These are phyloP conservation scores for Piezodorus guildinii DNA, from an alignment of 1,140 invertebrate genomes.

Conservation along the genomic window DNA sequence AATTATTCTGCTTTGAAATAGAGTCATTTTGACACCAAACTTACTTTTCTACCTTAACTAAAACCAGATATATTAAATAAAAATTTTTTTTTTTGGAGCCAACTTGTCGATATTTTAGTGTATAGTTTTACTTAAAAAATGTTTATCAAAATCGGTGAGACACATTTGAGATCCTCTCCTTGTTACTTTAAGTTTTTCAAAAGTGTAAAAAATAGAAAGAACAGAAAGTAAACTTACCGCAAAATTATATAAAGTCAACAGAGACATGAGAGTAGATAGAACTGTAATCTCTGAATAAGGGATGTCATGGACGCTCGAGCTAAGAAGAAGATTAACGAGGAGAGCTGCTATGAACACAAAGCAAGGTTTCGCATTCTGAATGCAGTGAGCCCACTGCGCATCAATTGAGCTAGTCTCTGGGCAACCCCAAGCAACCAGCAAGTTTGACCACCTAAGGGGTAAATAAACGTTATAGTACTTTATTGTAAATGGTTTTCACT, in stretches of 20 bases:
- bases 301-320: constrained; percentile 65
- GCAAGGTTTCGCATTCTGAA: constrained; percentile 69
- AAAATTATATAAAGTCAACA: constrained; percentile 61
- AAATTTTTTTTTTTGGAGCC: too few relatives aligned
- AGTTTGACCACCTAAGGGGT: constrained; percentile 49
- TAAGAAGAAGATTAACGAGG: constrained; percentile 58
- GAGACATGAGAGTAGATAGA: constrained; percentile 54
- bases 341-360: constrained; percentile 63
- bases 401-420: constrained; percentile 57
- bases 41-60: too few relatives aligned
- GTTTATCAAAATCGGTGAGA: too few relatives aligned
- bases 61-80: too few relatives aligned
- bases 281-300: constrained; percentile 73
- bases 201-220: too few relatives aligned
- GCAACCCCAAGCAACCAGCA: constrained; percentile 56
- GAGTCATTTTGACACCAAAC: too few relatives aligned
- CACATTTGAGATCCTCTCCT: too few relatives aligned
- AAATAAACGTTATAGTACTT: background rate
- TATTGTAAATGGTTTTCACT: background rate
- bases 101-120: too few relatives aligned
- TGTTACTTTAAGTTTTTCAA: too few relatives aligned
- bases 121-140: too few relatives aligned
- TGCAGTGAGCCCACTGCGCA: constrained; percentile 67
- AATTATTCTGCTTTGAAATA: too few relatives aligned
- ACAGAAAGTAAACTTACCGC: constrained; percentile 23